Percentiles rank a stretch among this genome's conserved stretches.
These are phyloP conservation scores for Melipona bicolor DNA, from an alignment of 2,888 invertebrate genomes.

Conservation along the genomic window DNA sequence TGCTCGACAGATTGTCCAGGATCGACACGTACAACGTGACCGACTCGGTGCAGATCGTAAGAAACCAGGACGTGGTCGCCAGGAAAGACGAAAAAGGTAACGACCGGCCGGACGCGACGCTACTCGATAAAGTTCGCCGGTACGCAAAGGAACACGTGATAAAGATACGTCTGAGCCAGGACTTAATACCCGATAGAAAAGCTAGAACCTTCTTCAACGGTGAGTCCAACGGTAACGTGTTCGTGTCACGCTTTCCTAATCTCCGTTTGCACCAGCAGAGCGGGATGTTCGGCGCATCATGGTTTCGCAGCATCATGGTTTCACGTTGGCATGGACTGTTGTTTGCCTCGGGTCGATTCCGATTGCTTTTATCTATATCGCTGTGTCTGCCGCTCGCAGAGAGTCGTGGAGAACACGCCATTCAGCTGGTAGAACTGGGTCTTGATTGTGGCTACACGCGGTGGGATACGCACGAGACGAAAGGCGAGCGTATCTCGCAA, in stretches of 20 bases:
- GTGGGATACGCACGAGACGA: neutral
- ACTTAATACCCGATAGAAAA: slow-evolving; percentile 74
- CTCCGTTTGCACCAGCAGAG: slow-evolving; percentile 26
- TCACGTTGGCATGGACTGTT: slow-evolving; percentile 33
- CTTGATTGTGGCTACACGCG: slow-evolving; percentile 5
- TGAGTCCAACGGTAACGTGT: slow-evolving; percentile 72
- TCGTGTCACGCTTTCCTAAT: slow-evolving; percentile 60
- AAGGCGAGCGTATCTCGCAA: neutral
- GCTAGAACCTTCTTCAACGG: slow-evolving; percentile 82
- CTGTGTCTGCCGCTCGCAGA: slow-evolving; percentile 24
- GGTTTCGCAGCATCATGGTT: slow-evolving; percentile 1
- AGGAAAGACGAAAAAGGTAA: slow-evolving; percentile 54
- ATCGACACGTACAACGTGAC: slow-evolving; percentile 86
- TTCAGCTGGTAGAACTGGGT: slow-evolving; percentile 3
- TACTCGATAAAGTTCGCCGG: slow-evolving; percentile 86
- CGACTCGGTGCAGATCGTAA: slow-evolving; percentile 85
- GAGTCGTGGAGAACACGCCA: neutral
- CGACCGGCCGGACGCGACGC: slow-evolving; percentile 85
- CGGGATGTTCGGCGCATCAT: neutral
- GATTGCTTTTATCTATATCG: slow-evolving; percentile 18
- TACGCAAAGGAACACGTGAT: slow-evolving; percentile 87
- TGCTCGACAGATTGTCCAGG: slow-evolving; percentile 86
- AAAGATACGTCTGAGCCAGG: slow-evolving; percentile 88
- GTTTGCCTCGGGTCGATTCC: slow-evolving; percentile 1
- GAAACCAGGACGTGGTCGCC: slow-evolving; percentile 76